Base-by-base conservation (phyloP, 2,113 vertebrate species). In the Oncorhynchus kisutch region DNA sequence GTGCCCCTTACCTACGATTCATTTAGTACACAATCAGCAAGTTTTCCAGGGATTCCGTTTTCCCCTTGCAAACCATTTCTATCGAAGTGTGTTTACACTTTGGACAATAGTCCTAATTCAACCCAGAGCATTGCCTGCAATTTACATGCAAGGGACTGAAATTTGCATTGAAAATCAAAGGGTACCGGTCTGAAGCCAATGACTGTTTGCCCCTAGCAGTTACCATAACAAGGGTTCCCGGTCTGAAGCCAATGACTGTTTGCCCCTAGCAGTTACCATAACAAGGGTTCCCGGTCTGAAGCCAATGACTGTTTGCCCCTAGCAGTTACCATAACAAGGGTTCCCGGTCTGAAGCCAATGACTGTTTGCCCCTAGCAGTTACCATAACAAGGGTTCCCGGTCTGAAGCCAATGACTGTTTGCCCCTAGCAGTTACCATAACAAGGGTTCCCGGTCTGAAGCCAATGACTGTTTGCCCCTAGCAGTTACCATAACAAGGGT, bases 141-240 rank as follows among this genome's bases (percentile, higher is more conserved):
- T 86, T 88, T 87, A 74, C 78, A 83, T 87, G 79, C 71, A 78
- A 86, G 76, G 78, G 81, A 81, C 31, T 69, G 22, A 86, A 82
- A 85, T 83, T 83, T 88, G 80, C 80, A 86, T 87, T 87, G 68
- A 67, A 86, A 85, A 82, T 81, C 73, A 84, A 84, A 80, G 67
- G 74, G 62, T 34, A 70, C 71, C 9, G 76, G 75, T 65, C 48
- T 4, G 24, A 27, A 72, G 68, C 57, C 69, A 67, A 70, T 70
- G 5, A 66, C 9, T 73, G 67, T 85, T 81, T 82, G 74, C 45
- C 64, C 75, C 27, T 67, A 59, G 68, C 39, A 34, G 31, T 81
- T 71, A 76, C 67, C 49, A 70, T 60, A 69, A 80, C 70, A 70
- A 62, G 72, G n/a, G n/a, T n/a, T n/a, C n/a, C n/a, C n/a, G n/a